Conservation (phyloP, 2,113 vertebrate species). For the Syrmaticus mikado region DNA sequence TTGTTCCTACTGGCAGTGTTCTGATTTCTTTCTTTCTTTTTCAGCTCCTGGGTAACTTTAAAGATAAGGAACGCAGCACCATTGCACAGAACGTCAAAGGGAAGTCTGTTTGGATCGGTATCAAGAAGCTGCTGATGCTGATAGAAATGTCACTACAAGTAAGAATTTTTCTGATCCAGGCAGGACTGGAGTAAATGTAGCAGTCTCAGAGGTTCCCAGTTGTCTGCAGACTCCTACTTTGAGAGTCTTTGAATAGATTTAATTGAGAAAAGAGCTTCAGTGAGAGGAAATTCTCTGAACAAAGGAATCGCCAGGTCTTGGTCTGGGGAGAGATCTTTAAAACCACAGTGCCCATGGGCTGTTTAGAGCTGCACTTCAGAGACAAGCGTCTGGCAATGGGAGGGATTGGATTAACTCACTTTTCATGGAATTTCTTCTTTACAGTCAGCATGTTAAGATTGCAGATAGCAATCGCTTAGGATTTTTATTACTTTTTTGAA, state of each 20-base stretch:
- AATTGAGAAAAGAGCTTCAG: not conserved
- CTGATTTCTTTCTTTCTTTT: not conserved
- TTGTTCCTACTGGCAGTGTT: not conserved
- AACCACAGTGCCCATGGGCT: not conserved
- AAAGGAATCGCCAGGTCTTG: not conserved
- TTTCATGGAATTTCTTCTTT: constrained; percentile 23
- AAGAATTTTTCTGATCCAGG: constrained; percentile 37
- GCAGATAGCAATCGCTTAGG: constrained; percentile 38
- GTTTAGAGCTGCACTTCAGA: not conserved
- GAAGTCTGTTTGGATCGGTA: constrained; percentile 88
- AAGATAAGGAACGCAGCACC: constrained; percentile 86
- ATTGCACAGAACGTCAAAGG: constrained; percentile 89
- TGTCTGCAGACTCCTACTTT: not conserved
- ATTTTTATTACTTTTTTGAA: not conserved
- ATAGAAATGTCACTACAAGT: constrained; percentile 98
- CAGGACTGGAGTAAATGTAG: not conserved
- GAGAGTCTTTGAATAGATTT: constrained; percentile 27
- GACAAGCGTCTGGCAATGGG: not conserved
- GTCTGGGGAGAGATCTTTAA: not conserved
- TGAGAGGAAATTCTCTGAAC: not conserved
- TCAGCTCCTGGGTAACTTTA: constrained; percentile 93
- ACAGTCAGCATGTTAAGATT: constrained; percentile 15
- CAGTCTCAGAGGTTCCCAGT: not conserved
- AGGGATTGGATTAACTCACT: constrained; percentile 13
- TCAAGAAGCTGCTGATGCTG: constrained; percentile 97